A percentile compares a stretch with the other conserved stretches of the same genome.
phyloP scores from a whole-genome alignment of 2,113 vertebrate genomes.

The Rhadina sibilatrix region DNA sequence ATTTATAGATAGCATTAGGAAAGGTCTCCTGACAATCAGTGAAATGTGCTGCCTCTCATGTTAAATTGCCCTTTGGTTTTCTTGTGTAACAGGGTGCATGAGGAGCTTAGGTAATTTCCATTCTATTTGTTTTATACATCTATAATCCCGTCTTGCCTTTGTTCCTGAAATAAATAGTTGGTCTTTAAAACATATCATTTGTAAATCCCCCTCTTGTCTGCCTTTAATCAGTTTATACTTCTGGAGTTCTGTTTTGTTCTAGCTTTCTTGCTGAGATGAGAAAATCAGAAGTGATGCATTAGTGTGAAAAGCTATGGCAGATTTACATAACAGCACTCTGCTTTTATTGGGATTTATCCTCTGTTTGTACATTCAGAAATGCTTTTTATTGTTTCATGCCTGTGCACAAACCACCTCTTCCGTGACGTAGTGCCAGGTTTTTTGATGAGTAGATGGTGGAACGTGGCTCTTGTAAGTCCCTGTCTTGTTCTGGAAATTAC shows the following conservation, averaged over 20 bases:
- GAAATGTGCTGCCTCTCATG: neutral
- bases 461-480: neutral
- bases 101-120: slow-evolving; percentile 22
- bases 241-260: neutral
- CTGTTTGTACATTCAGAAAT: neutral
- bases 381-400: neutral
- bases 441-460: neutral
- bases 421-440: neutral
- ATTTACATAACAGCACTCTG: slow-evolving; percentile 21
- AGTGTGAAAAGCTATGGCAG: neutral
- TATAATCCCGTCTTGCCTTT: slow-evolving; percentile 32
- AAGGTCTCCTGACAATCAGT: slow-evolving; percentile 16
- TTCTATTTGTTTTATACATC: slow-evolving; percentile 43
- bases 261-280: slow-evolving; percentile 33
- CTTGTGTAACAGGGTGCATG: slow-evolving; percentile 6
- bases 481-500: neutral
- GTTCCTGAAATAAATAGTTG: slow-evolving; percentile 28
- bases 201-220: slow-evolving; percentile 43
- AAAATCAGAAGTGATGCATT: neutral
- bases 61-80: slow-evolving; percentile 13
- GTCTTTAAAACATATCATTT: slow-evolving; percentile 22
- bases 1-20: slow-evolving; percentile 15
- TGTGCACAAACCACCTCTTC: neutral
- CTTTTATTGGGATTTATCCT: neutral
- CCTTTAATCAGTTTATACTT: slow-evolving; percentile 48